Conservation (phyloP, 1,140 invertebrate species). For the Stratiolaelaps scimitus region DNA sequence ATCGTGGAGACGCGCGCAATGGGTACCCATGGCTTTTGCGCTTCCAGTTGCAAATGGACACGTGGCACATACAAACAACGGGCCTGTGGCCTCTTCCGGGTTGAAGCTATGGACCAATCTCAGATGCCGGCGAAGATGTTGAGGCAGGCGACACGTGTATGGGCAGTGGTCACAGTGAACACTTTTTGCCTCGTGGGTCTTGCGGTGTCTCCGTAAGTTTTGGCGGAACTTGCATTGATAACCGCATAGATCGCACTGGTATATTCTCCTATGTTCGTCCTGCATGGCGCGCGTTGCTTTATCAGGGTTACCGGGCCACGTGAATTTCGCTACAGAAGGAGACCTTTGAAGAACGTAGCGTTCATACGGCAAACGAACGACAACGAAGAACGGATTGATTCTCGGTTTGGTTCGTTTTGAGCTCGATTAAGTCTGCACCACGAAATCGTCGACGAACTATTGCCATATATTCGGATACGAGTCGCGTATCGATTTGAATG, state of each 20-base stretch:
- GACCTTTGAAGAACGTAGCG: no score
- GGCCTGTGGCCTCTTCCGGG: neutral
- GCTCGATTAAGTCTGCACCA: no score
- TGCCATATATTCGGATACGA: no score
- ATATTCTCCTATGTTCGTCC: neutral
- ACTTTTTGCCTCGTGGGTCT: constrained; percentile 14
- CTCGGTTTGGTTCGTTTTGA: no score
- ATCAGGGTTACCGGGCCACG: no score
- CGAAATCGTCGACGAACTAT: no score
- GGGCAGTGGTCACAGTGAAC: neutral
- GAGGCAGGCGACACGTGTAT: neutral
- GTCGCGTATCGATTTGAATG: no score
- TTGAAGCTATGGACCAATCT: constrained; percentile 22
- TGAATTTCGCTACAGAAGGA: no score
- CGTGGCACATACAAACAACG: neutral
- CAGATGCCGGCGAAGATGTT: constrained; percentile 16
- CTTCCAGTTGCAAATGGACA: constrained; percentile 15
- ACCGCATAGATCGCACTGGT: constrained; percentile 16
- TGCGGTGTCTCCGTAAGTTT: constrained; percentile 6
- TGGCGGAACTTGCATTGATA: neutral
- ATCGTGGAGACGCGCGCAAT: neutral
- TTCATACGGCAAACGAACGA: no score
- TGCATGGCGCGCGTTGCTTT: no score
- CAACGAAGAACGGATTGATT: no score
- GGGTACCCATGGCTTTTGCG: constrained; percentile 3